Conservation (phyloP, 2,113 vertebrate species). For the Oncorhynchus masou region DNA sequence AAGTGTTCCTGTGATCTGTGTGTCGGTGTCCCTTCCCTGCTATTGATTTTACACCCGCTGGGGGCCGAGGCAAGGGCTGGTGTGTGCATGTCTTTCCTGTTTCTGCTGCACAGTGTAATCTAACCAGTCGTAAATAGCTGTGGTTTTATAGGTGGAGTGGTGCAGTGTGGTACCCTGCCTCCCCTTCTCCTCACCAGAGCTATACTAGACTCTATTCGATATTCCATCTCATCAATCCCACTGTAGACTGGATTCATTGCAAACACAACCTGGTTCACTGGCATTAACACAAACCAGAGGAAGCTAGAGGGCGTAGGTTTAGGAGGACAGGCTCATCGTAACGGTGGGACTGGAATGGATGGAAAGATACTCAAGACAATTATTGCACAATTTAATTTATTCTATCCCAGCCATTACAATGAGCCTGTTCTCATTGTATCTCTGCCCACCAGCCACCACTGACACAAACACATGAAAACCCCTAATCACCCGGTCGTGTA, state of each 20-base stretch:
- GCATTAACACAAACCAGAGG: no score
- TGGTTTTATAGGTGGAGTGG: background rate
- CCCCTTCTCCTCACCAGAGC: background rate
- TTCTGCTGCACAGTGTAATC: background rate
- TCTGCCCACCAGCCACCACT: background rate
- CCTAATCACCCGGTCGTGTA: background rate
- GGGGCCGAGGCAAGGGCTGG: background rate
- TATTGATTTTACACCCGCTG: conserved; percentile 18
- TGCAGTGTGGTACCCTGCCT: background rate
- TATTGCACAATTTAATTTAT: no score
- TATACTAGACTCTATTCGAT: no score
- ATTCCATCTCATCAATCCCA: no score
- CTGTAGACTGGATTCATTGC: no score
- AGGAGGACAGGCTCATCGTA: no score
- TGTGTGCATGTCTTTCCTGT: background rate
- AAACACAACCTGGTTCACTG: no score
- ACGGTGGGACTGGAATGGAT: no score
- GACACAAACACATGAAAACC: background rate
- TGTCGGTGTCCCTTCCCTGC: conserved; percentile 2
- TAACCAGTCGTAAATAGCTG: background rate
- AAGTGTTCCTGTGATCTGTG: conserved; percentile 21
- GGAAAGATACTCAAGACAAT: no score
- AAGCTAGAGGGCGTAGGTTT: no score
- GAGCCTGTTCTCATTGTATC: background rate
- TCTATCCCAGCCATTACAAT: background rate